Evolutionary conservation across 1,140 invertebrate genomes (phyloP).

Genomic region (Anoplophora glabripennis): DNA sequence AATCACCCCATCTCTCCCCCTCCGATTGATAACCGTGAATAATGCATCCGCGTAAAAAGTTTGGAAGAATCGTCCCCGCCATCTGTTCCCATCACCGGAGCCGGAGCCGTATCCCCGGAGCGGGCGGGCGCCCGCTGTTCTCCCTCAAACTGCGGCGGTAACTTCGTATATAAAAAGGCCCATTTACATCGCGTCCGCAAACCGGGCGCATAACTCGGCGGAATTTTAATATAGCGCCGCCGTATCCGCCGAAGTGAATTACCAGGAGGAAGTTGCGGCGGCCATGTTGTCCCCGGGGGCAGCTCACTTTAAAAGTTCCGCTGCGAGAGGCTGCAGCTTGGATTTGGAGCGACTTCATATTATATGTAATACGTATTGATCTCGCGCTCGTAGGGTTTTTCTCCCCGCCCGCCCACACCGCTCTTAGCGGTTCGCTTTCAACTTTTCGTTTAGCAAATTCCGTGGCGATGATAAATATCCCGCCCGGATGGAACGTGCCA

Average conservation of each 20-base stretch:
- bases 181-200: conserved; percentile 36
- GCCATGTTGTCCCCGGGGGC: conserved; percentile 41
- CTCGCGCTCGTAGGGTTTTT: conserved; percentile 26
- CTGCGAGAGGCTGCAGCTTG: conserved; percentile 35
- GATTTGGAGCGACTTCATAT: conserved; percentile 40
- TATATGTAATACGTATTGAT: conserved; percentile 43
- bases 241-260: conserved; percentile 38
- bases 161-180: conserved; percentile 37
- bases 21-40: too few relatives aligned
- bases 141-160: conserved; percentile 5
- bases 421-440: conserved; percentile 9
- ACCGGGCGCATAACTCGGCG: conserved; percentile 34
- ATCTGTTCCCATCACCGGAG: too few relatives aligned
- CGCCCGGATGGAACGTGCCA: conserved; percentile 1
- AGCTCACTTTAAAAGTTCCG: conserved; percentile 43
- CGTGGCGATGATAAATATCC: conserved; percentile 7
- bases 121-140: neutral
- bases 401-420: too few relatives aligned
- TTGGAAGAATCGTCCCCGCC: too few relatives aligned
- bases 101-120: too few relatives aligned
- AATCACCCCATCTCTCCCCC: too few relatives aligned
- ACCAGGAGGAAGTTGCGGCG: conserved; percentile 22
- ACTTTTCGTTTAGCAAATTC: conserved; percentile 13
- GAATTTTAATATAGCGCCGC: conserved; percentile 41
- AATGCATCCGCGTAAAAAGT: too few relatives aligned